phyloP scores from a whole-genome alignment of 2,888 invertebrate species.

The Eupsilia transversa region DNA sequence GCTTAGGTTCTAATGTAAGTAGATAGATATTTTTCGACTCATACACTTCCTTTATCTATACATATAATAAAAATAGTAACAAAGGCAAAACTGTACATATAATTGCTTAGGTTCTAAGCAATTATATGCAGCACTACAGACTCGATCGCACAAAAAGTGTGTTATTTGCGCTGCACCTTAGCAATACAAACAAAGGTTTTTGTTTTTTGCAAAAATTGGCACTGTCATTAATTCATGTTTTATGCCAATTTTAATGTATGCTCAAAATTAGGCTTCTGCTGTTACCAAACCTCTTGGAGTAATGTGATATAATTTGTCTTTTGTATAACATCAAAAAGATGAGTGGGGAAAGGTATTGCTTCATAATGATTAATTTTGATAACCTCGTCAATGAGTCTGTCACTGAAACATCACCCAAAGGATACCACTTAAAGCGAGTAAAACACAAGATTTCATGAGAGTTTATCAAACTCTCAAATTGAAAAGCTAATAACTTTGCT shows the following conservation, averaged over 20 bases:
- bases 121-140: no score
- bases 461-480: slow-evolving; percentile 1
- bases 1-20: no score
- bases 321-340: neutral
- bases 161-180: no score
- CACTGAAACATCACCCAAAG: neutral
- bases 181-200: slow-evolving; percentile 35
- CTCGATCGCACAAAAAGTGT: no score
- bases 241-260: slow-evolving; percentile 7
- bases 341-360: neutral
- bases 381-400: neutral
- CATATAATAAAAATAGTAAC: no score
- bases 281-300: neutral
- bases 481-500: slow-evolving; percentile 28
- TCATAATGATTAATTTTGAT: neutral
- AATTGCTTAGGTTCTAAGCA: no score
- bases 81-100: no score
- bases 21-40: no score
- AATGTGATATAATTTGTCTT: neutral
- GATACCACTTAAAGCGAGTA: no score
- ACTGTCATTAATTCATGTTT: neutral
- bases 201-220: slow-evolving; percentile 3
- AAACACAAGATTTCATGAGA: neutral
- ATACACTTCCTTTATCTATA: no score
- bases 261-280: neutral